Percentiles rank a stretch among this genome's conserved stretches.
Evolutionary conservation across 1,140 invertebrate species (phyloP).

Genomic region (Frieseomelitta varia): DNA sequence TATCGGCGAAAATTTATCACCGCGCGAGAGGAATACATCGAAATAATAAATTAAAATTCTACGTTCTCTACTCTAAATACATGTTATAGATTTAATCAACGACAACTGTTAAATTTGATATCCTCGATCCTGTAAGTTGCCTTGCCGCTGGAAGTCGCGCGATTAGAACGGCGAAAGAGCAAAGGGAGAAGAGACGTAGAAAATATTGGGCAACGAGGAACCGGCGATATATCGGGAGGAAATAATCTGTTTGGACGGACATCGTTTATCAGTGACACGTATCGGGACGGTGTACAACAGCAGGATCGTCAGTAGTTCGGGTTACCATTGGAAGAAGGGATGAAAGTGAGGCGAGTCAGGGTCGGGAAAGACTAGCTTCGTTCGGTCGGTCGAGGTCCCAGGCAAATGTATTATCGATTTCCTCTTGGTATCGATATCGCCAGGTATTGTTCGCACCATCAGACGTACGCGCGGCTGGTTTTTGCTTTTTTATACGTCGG

Average conservation of each 20-base stretch:
- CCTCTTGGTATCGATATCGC: slow-evolving; percentile 49
- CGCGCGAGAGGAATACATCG: background rate
- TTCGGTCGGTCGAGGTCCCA: background rate
- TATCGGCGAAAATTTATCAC: background rate
- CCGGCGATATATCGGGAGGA: slow-evolving; percentile 18
- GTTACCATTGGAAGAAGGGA: slow-evolving; percentile 35
- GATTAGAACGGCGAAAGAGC: background rate
- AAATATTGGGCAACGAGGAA: background rate
- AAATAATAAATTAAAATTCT: background rate
- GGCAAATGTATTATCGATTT: slow-evolving; percentile 61
- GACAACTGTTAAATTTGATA: background rate
- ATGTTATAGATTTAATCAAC: too few species aligned
- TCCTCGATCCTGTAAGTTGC: background rate
- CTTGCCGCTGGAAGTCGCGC: background rate
- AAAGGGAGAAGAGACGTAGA: background rate
- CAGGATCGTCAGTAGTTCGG: slow-evolving; percentile 3
- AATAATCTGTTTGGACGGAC: slow-evolving; percentile 49
- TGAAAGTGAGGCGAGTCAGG: slow-evolving; percentile 14
- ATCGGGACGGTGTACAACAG: background rate
- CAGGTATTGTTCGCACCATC: slow-evolving; percentile 35
- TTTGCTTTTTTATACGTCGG: slow-evolving; percentile 37
- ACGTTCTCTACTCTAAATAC: too few species aligned
- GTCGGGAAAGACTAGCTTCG: background rate
- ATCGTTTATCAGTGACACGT: slow-evolving; percentile 35
- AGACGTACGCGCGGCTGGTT: background rate